Base-by-base conservation (phyloP, 2,888 invertebrate genomes). In the Ceraclea dissimilis region DNA sequence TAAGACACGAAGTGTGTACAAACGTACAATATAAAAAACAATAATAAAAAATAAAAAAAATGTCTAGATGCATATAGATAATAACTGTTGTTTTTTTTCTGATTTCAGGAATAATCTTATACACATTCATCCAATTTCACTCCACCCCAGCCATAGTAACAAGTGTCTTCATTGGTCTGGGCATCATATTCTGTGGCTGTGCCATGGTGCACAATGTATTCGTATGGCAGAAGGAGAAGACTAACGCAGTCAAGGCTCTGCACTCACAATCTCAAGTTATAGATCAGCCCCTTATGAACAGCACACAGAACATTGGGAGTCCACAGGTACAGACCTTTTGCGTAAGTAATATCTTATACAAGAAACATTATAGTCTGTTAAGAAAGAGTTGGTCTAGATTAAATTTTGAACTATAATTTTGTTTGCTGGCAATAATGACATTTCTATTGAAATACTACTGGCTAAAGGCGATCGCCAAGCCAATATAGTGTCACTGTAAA, bases 181-280 rank as follows among this genome's bases (percentile, higher is more conserved):
- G 93, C 1, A 90, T 94, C 60, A 82, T 94, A 44, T 93, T 94
- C 74, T 93, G 93, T 69, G 90, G 93, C 63, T 89, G 90, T 66
- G 92, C 93, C 19, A 90, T 94, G 85, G 90, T 94, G 17, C 94
- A 95, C 76, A 94, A 93, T 73, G 91, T 92, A 13, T 93, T 93
- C 72, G 86, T 93, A 50, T 95, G 94, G 94, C 92, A 93, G 73
- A 87, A 86, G 70, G 90, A 90, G 71, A 91, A 91, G 74, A 91
- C 90, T 1, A 90, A 87, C 64, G 83, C 90, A 52, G 89, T 90
- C 26, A 85, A 84, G 66, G 85, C 85, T 8, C 68, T 80, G 56
- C 61, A 62, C 51, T 58, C 58, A 2, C 60, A 60, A 49, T 56
- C 61, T 10, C 62, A 62, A 46, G 39, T 52, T 1, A 2, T 49